Percentiles rank a stretch among this genome's conserved stretches.
These are phyloP conservation scores for Diogma glabrata DNA, from an alignment of 2,888 invertebrate species.

Conservation along the genomic window DNA sequence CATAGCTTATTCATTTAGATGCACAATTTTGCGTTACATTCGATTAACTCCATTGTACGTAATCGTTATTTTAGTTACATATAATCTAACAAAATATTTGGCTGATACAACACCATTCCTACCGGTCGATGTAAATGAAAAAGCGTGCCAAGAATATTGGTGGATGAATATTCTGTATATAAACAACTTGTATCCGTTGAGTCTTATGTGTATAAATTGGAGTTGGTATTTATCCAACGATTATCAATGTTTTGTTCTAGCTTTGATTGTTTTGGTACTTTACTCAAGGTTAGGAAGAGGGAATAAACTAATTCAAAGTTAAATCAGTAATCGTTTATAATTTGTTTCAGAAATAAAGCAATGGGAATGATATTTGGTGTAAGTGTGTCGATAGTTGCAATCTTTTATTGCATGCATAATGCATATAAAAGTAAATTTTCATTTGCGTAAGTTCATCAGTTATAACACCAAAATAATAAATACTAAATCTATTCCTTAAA, in stretches of 20 bases:
- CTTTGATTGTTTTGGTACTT: neutral
- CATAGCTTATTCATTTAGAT: neutral
- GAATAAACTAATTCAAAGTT: neutral
- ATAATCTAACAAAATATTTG: conserved; percentile 15
- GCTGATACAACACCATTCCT: conserved; percentile 16
- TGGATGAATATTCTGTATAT: neutral
- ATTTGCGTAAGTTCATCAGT: conserved; percentile 6
- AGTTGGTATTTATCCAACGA: neutral
- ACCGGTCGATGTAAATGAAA: conserved; percentile 15
- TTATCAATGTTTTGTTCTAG: neutral
- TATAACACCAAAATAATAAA: too few relatives aligned
- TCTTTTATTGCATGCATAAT: neutral
- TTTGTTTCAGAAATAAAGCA: neutral
- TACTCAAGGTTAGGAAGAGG: neutral
- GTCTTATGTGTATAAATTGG: neutral
- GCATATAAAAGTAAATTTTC: neutral
- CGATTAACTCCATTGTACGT: conserved; percentile 17
- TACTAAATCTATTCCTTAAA: conserved; percentile 5
- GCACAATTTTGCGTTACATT: neutral
- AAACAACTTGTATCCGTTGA: neutral
- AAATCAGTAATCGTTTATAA: too few relatives aligned
- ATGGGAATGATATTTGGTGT: neutral
- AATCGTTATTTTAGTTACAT: conserved; percentile 13
- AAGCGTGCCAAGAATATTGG: conserved; percentile 10
- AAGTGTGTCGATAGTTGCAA: neutral